Evolutionary conservation across 2,113 vertebrate genomes (phyloP).

Genomic region (Isichthys henryi): DNA sequence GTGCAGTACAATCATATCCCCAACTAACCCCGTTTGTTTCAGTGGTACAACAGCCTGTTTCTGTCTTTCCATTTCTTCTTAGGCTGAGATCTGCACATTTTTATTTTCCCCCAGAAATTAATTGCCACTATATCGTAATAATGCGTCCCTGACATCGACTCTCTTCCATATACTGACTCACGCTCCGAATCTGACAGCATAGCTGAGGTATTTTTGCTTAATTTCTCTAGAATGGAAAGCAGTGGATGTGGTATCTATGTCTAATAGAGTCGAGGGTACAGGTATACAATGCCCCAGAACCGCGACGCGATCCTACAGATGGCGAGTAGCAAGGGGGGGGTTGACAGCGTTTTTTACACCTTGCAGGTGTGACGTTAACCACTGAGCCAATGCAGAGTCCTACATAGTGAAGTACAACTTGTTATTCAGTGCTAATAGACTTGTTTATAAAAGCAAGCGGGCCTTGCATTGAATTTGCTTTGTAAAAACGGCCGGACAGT

Average conservation of each 20-base stretch:
- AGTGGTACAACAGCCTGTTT: not conserved
- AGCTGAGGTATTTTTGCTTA: not conserved
- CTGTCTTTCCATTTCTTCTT: not conserved
- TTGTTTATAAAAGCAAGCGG: not conserved
- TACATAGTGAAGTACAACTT: not conserved
- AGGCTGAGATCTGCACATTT: not conserved
- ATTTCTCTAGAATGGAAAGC: not conserved
- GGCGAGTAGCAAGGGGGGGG: not conserved
- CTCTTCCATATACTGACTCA: not conserved
- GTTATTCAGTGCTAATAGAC: not conserved
- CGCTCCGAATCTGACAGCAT: not conserved
- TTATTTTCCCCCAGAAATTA: not conserved
- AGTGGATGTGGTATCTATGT: not conserved
- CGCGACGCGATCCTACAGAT: not conserved
- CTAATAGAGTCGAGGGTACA: not conserved
- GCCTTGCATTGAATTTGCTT: not conserved
- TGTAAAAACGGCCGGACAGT: not conserved
- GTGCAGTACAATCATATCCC: not conserved
- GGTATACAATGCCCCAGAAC: not conserved
- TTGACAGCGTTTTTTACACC: not conserved
- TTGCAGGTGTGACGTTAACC: not conserved
- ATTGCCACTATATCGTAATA: not conserved
- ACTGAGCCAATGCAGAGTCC: not conserved
- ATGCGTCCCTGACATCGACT: not conserved
- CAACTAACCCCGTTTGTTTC: not conserved